These are phyloP conservation scores for Amazona finschi DNA, from an alignment of 2,797 vertebrate species.

Conservation along the genomic window DNA sequence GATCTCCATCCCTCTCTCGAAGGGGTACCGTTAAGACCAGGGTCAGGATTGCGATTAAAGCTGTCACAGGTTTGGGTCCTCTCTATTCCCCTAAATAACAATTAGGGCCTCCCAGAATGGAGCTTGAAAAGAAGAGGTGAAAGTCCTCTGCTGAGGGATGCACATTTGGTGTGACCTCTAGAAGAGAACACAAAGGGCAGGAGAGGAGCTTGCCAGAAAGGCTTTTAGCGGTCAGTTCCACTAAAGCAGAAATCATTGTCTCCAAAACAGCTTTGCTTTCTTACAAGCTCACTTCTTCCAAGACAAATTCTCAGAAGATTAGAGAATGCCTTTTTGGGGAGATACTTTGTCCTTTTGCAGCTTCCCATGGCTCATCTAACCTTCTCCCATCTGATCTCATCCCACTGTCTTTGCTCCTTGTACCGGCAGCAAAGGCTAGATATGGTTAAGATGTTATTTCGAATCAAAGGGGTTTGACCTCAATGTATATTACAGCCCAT, in stretches of 20 bases:
- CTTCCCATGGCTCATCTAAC: not conserved
- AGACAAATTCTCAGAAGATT: not conserved
- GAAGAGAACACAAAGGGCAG: not conserved
- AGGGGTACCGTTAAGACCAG: not conserved
- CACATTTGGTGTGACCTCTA: not conserved
- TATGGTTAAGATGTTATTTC: not conserved
- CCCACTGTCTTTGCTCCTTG: not conserved
- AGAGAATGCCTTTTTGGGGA: not conserved
- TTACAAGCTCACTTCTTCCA: not conserved
- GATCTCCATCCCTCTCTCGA: not conserved
- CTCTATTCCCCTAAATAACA: not conserved
- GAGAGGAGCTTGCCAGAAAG: not conserved
- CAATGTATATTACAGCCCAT: fast-evolving
- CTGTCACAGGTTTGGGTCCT: not conserved
- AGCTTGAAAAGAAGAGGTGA: not conserved
- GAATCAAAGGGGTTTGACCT: not conserved
- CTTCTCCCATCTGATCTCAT: not conserved
- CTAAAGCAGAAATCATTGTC: not conserved
- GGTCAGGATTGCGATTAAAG: not conserved
- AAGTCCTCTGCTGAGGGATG: not conserved
- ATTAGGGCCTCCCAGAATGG: not conserved
- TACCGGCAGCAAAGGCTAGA: not conserved
- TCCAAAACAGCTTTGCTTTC: not conserved
- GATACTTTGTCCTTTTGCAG: not conserved
- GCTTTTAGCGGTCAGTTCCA: not conserved